Evolutionary conservation across 2,113 vertebrate species (phyloP), one percentile per base, ranked within the genome.

Genomic region (Verasper variegatus): DNA sequence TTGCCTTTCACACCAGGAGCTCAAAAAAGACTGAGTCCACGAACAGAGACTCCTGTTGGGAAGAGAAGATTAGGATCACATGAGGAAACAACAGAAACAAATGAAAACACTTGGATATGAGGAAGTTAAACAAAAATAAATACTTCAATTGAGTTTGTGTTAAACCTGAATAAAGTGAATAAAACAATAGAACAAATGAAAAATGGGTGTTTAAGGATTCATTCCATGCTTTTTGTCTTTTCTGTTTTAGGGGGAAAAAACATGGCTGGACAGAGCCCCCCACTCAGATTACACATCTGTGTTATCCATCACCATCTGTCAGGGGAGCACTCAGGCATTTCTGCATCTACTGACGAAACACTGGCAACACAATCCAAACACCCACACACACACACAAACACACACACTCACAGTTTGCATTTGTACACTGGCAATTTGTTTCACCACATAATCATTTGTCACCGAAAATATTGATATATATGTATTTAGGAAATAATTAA

Each of bases 271-370:
- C 54, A 72, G 62, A 87, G 54, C 20, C 51, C 75, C 74, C 79
- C 47, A 78, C 91, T 94, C 92, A 87, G 76, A 85, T 91, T 92
- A 82, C 94, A 94, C 92, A 93, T 92, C 92, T 95, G 93, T 91
- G 86, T 89, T 83, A 87, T 70, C 69, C 78, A 95, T 95, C 90
- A 92, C 54, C 73, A 78, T 81, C 74, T 72, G 35, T 92, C 93
- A 86, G 64, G 88, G 92, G 90, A 89, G 57, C 71, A n/a, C 75
- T 90, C 81, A 90, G 92, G 88, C 83, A 80, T 89, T 91, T 90
- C 74, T 86, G 80, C 77, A 89, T 91, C 85, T 63, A 79, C 83
- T 68, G 78, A 86, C 0, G 24, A 91, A 88, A 76, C 35, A 66
- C 81, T 82, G 63, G 27, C 55, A 60, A 45, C 65, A 63, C 64